Base-by-base conservation (phyloP, 92 coral and sea anemone species). In the Phenganax stokvisi region DNA sequence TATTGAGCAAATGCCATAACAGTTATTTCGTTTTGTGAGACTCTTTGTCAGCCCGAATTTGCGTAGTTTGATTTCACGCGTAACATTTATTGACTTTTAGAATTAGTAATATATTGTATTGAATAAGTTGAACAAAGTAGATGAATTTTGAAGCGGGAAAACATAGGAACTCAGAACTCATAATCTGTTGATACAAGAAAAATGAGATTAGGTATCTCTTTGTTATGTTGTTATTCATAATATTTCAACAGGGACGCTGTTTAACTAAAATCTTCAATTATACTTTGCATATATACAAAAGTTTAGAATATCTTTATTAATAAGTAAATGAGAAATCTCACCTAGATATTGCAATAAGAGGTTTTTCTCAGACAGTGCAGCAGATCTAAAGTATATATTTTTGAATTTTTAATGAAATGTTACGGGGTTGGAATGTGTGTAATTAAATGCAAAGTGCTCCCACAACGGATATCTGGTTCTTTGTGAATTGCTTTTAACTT, bases 281-380 rank as follows among this genome's bases (percentile, higher is more conserved):
- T 12, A 68, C 29, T 68, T 68, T 68, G 47, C 53, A 9, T 37
- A 53, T 68, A 30, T 29, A 68, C 8, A 68, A 68, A 68, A 30
- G 47, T 61, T 68, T 68, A 17, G 37, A n/a, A 30, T 29, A 28
- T 29, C 73, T 68, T 68, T 30, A 53, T 37, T 68, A 68, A 68
- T 73, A 73, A 11, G 65, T 59, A 55, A 75, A 75, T 75, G 31
- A 30, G 80, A 75, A 75, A 75, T 75, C 55, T 16, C 53, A 44
- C 10, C 53, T 53, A 37, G 53, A 37, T 53, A 30, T 17, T 6
- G 17, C 70, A 17, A 3, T 37, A 37, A 37, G 3, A 37, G 47
- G 47, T 2, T 37, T 37, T 37, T 37, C 47, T 37, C 47, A 37
- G 47, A 37, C 47, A 37, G 3, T 37, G 47, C 5, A 37, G 2